Evolutionary conservation across 2,888 invertebrate species (phyloP).

Genomic region (Erpobdella octoculata): DNA sequence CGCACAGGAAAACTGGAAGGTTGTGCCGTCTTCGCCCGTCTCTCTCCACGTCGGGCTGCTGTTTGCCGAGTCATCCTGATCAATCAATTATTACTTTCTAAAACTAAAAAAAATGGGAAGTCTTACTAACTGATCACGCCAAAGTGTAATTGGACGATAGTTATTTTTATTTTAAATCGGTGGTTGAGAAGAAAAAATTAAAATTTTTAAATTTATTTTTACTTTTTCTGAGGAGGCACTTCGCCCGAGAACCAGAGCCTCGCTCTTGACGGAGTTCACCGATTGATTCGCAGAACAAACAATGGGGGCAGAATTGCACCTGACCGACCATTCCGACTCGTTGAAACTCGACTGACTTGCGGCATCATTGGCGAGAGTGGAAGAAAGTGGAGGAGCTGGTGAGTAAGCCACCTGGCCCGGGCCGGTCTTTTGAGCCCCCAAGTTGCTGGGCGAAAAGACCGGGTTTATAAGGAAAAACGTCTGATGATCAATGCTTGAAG

Average conservation of each 20-base stretch:
- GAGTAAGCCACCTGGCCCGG: no score
- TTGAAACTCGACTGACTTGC: neutral
- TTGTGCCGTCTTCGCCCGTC: neutral
- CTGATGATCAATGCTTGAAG: neutral
- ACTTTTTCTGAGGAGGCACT: no score
- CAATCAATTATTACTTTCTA: neutral
- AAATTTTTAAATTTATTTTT: no score
- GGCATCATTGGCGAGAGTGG: neutral
- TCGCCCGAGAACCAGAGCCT: neutral
- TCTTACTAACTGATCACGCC: neutral
- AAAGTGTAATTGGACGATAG: neutral
- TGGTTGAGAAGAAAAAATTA: no score
- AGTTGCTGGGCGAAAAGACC: neutral
- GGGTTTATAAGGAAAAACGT: conserved; percentile 5
- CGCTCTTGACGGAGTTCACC: neutral
- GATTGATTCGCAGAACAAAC: neutral
- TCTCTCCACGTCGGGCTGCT: neutral
- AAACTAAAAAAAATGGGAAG: neutral
- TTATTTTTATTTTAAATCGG: neutral
- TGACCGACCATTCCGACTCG: neutral
- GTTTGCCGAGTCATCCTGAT: neutral
- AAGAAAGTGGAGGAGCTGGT: neutral
- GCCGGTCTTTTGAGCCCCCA: neutral
- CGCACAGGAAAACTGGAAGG: neutral
- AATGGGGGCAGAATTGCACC: no score